Evolutionary conservation across 2,797 vertebrate genomes (phyloP).

Genomic region (Notolabrus celidotus): DNA sequence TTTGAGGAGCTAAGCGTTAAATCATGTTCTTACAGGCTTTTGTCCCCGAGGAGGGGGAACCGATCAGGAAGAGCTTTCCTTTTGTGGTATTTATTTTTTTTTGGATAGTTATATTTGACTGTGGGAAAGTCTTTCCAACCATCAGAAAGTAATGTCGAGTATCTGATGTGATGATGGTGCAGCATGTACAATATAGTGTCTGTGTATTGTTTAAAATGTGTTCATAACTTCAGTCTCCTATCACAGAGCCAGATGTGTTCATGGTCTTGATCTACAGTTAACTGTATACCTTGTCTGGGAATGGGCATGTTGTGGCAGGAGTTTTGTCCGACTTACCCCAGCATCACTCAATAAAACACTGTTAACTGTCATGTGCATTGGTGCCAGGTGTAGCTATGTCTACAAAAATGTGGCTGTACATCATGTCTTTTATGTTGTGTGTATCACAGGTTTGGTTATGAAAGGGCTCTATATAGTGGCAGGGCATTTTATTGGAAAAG

Average conservation of each 20-base stretch:
- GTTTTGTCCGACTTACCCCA: neutral
- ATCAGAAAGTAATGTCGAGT: constrained; percentile 5
- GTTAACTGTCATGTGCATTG: neutral
- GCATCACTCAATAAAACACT: neutral
- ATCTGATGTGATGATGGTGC: constrained; percentile 5
- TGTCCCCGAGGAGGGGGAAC: constrained; percentile 44
- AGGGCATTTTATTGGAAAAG: too few relatives aligned
- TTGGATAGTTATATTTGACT: constrained; percentile 29
- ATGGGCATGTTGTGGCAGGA: neutral
- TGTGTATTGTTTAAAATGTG: neutral
- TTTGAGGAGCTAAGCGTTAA: constrained; percentile 54
- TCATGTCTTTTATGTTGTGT: too few relatives aligned
- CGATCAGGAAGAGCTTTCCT: constrained; percentile 33
- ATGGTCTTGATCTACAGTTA: neutral
- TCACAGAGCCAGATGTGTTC: neutral
- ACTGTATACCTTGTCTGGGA: neutral
- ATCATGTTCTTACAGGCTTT: constrained; percentile 65
- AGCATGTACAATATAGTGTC: neutral
- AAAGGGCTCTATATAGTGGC: too few relatives aligned
- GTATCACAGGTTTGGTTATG: too few relatives aligned
- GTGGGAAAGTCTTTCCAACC: constrained; percentile 28
- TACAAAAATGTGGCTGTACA: too few relatives aligned
- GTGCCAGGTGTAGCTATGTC: neutral
- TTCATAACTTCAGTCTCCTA: neutral
- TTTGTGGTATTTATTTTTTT: constrained; percentile 29